Conservation (phyloP, 2,797 vertebrate genomes). For the Amazona finschi region DNA sequence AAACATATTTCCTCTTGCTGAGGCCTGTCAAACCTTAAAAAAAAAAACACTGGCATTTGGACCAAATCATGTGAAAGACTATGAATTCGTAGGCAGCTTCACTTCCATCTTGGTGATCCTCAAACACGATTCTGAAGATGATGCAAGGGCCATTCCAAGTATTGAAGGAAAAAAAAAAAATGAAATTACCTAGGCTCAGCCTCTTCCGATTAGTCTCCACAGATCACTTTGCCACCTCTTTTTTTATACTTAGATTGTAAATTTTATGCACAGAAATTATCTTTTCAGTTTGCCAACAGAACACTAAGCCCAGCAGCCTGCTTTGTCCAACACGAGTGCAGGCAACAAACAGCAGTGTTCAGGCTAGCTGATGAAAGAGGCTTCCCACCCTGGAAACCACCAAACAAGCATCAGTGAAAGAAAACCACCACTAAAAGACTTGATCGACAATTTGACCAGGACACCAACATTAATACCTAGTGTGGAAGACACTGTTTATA, state of each 20-base stretch:
- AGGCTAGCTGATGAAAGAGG: neutral
- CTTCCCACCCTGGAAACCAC: neutral
- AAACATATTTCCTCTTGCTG: neutral
- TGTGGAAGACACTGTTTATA: neutral
- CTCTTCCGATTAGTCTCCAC: neutral
- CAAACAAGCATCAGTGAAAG: neutral
- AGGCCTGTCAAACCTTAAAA: neutral
- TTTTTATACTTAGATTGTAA: neutral
- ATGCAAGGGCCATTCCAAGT: neutral
- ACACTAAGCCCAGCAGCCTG: neutral
- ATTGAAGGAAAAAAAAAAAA: neutral
- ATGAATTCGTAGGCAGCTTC: neutral
- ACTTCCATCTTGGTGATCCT: neutral
- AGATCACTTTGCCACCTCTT: neutral
- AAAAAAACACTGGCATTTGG: neutral
- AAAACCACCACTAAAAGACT: neutral
- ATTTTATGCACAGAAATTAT: neutral
- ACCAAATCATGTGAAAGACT: neutral
- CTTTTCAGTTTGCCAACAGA: neutral
- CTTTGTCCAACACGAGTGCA: accelerated
- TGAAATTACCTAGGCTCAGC: neutral
- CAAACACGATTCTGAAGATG: neutral
- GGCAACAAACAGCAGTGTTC: neutral
- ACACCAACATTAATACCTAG: neutral
- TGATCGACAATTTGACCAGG: neutral